Base-by-base conservation (phyloP, 1,140 invertebrate genomes). In the Drosophila asahinai region DNA sequence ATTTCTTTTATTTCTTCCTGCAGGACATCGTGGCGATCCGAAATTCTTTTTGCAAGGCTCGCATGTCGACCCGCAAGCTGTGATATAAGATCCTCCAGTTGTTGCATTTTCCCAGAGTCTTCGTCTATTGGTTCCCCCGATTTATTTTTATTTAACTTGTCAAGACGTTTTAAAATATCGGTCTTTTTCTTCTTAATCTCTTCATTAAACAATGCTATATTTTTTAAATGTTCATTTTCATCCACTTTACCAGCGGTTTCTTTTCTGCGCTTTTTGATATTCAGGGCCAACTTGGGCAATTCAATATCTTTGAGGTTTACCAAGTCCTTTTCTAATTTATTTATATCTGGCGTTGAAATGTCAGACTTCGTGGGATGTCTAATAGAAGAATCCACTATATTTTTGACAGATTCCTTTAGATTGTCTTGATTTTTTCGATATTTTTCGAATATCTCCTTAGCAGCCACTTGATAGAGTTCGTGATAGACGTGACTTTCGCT, bases 321-420 rank as follows among this genome's bases (percentile, higher is more conserved):
- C 11, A 52, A 9, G n/a, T 52, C n/a, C 51, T 33, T 19, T 52
- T 52, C 27, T n/a, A 52, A 33, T 33, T 19, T 33, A 33, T 52
- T 33, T 14, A 52, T 33, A 52, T 33, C 51, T 52, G n/a, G n/a
- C 7, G 30, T 52, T 33, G 3, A 7, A n/a, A 0, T 19, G 3
- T 8, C 15, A 11, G 11, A n/a, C 5, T 17, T n/a, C 1, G 4
- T n/a, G 25, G 0, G 15, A n/a, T 2, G 27, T 15, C 22, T 5
- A 2, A 15, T 15, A 9, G 25, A 9, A 0, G n/a, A 52, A 19
- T 2, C 11, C 5, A 19, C n/a, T 7, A 17, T 19, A 7, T 11
- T 6, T 1, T 52, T 52, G n/a, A 52, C 17, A 0, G 51, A 52
- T 52, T 33, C 11, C 1, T 19, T 17, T 0, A 52, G 5, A 8